A percentile compares a stretch with the other conserved stretches of the same genome.
Conservation (phyloP, 2,113 vertebrate species). For the Macrotis lagotis region DNA sequence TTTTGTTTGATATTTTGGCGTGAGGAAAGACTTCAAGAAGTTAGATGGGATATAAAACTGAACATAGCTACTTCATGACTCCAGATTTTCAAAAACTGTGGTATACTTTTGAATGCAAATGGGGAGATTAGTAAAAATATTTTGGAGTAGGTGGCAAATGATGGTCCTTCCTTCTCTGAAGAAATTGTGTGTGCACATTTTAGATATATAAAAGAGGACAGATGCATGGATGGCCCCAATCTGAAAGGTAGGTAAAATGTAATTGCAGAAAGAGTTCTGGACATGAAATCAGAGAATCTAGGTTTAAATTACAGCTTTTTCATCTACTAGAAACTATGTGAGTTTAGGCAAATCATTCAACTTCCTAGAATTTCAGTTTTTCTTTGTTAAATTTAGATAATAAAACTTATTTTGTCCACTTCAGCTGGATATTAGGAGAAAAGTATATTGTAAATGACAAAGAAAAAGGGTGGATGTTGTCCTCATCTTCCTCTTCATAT, state of each 20-base stretch:
- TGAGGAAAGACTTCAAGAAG: too few relatives aligned
- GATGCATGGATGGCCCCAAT: background rate
- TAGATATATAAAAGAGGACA: background rate
- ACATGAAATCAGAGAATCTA: background rate
- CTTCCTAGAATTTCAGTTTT: background rate
- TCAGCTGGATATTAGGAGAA: background rate
- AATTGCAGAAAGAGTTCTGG: background rate
- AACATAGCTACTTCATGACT: too few relatives aligned
- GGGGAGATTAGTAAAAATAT: background rate
- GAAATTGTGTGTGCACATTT: background rate
- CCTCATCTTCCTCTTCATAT: background rate
- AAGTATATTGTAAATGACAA: background rate
- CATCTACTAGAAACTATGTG: background rate
- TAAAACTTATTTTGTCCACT: background rate
- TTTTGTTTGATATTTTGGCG: too few relatives aligned
- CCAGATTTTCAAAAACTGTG: too few relatives aligned
- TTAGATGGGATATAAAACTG: too few relatives aligned
- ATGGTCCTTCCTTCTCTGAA: too few relatives aligned
- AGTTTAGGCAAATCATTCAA: background rate
- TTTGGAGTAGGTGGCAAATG: background rate
- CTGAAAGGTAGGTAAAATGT: background rate
- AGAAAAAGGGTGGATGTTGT: background rate
- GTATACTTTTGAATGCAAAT: too few relatives aligned
- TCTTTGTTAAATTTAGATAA: background rate
- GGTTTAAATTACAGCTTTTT: background rate